phyloP scores from a whole-genome alignment of 2,888 invertebrate genomes.

The Pheosia gnoma region DNA sequence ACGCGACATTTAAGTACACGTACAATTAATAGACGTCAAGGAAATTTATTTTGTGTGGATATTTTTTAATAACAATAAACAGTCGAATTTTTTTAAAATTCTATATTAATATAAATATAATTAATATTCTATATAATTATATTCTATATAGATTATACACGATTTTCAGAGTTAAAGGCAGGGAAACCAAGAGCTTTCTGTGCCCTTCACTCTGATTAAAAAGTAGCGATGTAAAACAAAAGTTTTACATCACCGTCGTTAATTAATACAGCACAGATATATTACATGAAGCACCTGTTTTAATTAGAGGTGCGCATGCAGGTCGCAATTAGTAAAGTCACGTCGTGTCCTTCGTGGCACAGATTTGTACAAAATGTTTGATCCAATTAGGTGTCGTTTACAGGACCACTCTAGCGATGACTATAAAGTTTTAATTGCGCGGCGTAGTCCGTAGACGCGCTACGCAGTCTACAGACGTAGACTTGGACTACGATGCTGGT shows the following conservation, averaged over 20 bases:
- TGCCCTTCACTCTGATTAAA: no score
- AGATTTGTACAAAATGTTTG: conserved; percentile 35
- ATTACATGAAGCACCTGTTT: conserved; percentile 26
- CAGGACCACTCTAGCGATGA: conserved; percentile 54
- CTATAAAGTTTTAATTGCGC: conserved; percentile 65
- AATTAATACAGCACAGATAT: conserved; percentile 7
- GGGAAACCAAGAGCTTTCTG: no score
- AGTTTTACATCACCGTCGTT: neutral
- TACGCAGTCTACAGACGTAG: conserved; percentile 32
- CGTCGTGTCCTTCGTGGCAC: conserved; percentile 8
- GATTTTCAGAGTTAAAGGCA: no score
- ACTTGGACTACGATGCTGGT: conserved; percentile 32
- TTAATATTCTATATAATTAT: no score
- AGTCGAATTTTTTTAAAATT: no score
- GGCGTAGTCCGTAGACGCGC: conserved; percentile 23
- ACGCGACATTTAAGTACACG: no score
- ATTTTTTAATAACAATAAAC: no score
- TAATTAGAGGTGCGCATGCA: conserved; percentile 24
- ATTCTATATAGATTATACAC: no score
- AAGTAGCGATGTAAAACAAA: neutral
- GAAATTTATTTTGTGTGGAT: no score
- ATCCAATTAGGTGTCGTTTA: conserved; percentile 61
- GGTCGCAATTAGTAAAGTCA: conserved; percentile 34
- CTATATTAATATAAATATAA: no score
- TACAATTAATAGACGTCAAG: no score